Evolutionary conservation across 2,888 invertebrate species (phyloP).

Genomic region (Serripes groenlandicus): DNA sequence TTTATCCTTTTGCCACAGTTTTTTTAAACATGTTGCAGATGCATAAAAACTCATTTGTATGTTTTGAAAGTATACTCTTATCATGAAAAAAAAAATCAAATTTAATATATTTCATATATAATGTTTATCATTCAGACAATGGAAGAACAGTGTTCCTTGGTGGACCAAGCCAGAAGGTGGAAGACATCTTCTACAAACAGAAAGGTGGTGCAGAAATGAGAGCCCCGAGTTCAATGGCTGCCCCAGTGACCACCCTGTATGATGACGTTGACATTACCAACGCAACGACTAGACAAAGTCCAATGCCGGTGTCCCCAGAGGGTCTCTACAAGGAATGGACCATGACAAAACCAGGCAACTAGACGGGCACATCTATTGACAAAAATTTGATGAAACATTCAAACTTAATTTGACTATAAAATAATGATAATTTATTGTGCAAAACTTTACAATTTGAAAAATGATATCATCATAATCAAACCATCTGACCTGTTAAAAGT

Average conservation of each 20-base stretch:
- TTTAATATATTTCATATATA: not conserved
- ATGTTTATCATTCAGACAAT: not conserved
- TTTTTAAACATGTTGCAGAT: not conserved
- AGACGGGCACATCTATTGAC: too few species aligned
- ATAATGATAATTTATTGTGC: too few species aligned
- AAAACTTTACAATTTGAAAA: too few species aligned
- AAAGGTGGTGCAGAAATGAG: not conserved
- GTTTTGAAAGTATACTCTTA: too few species aligned
- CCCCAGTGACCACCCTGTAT: slow-evolving; percentile 52
- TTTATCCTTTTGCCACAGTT: not conserved
- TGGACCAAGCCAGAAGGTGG: slow-evolving; percentile 22
- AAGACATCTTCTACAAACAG: slow-evolving; percentile 42
- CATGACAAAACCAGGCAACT: slow-evolving; percentile 19
- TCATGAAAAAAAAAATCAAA: not conserved
- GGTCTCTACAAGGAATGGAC: slow-evolving; percentile 14
- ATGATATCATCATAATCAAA: too few species aligned
- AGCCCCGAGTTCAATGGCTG: not conserved
- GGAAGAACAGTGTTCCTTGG: slow-evolving; percentile 43
- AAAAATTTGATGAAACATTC: too few species aligned
- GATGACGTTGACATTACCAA: slow-evolving; percentile 26
- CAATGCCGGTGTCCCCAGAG: not conserved
- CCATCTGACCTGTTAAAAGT: too few species aligned
- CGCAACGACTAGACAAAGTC: not conserved
- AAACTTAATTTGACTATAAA: too few species aligned
- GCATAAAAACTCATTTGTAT: too few species aligned